Percentiles rank a stretch among this genome's conserved stretches.
Evolutionary conservation across 2,113 vertebrate species (phyloP).

Genomic region (Scortum barcoo): DNA sequence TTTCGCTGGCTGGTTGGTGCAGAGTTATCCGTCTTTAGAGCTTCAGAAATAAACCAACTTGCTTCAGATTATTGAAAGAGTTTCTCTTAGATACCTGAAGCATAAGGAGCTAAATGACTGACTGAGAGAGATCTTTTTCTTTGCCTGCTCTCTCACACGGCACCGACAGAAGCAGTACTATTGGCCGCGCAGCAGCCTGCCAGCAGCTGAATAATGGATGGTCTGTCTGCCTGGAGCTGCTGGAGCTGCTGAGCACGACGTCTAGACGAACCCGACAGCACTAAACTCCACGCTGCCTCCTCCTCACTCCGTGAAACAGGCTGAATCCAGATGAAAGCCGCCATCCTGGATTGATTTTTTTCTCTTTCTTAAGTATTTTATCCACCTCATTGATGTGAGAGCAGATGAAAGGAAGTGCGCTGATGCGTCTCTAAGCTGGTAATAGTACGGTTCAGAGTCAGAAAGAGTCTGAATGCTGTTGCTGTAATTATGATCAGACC

Average conservation of each 20-base stretch:
- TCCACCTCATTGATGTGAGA: slow-evolving; percentile 33
- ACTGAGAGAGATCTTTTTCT: slow-evolving; percentile 26
- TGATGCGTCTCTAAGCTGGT: slow-evolving; percentile 22
- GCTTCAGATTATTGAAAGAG: not conserved
- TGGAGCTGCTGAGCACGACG: slow-evolving; percentile 40
- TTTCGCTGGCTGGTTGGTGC: slow-evolving; percentile 10
- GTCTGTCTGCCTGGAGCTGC: slow-evolving; percentile 58
- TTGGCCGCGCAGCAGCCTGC: slow-evolving; percentile 55
- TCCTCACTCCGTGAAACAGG: slow-evolving; percentile 5
- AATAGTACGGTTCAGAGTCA: slow-evolving; percentile 10
- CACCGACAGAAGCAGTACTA: slow-evolving; percentile 44
- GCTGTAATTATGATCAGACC: slow-evolving; percentile 28
- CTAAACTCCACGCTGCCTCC: not conserved
- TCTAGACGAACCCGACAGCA: slow-evolving; percentile 53
- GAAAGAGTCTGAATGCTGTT: not conserved
- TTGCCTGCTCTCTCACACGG: slow-evolving; percentile 15
- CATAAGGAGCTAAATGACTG: not conserved
- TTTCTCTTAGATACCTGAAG: no score
- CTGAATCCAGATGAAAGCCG: slow-evolving; percentile 38
- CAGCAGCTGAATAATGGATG: slow-evolving; percentile 73
- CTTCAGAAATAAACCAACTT: no score
- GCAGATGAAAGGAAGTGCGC: slow-evolving; percentile 28
- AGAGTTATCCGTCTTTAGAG: not conserved
- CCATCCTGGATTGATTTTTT: not conserved
- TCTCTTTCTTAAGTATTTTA: slow-evolving; percentile 8